These are phyloP conservation scores for Microcaecilia unicolor DNA, from an alignment of 2,797 vertebrate genomes.

Conservation along the genomic window DNA sequence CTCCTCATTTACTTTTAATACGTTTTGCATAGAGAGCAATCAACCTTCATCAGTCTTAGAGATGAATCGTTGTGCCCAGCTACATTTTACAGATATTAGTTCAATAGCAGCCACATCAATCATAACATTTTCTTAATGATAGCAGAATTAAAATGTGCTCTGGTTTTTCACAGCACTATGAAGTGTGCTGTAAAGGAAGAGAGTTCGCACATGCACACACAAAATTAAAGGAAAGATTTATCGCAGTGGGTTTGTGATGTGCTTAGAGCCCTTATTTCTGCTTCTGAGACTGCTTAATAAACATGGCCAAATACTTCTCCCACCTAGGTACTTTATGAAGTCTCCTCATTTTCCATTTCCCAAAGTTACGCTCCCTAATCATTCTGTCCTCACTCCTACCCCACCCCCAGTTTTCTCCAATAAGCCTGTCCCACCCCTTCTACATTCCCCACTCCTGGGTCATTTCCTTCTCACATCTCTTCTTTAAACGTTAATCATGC, in stretches of 20 bases:
- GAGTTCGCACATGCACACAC: neutral
- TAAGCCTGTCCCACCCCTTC: too few species aligned
- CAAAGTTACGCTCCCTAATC: too few species aligned
- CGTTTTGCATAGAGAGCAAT: constrained; percentile 93
- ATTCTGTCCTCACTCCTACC: too few species aligned
- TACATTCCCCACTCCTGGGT: too few species aligned
- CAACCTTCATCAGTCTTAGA: constrained; percentile 91
- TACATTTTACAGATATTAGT: constrained; percentile 89
- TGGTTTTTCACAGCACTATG: constrained; percentile 51
- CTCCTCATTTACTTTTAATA: constrained; percentile 96
- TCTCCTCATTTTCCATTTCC: too few species aligned
- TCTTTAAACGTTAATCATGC: constrained; percentile 11
- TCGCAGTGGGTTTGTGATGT: constrained; percentile 38
- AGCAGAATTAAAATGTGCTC: constrained; percentile 69
- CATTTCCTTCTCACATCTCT: too few species aligned
- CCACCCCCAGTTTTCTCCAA: too few species aligned
- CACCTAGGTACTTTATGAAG: too few species aligned
- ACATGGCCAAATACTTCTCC: too few species aligned
- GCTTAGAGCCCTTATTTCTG: too few species aligned
- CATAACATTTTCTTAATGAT: constrained; percentile 77
- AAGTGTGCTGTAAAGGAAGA: constrained; percentile 35
- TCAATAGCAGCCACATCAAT: constrained; percentile 82
- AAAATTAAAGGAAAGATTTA: constrained; percentile 51
- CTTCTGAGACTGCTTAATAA: too few species aligned
- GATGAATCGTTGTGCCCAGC: constrained; percentile 83